A percentile compares a stretch with the other conserved stretches of the same genome.
Evolutionary conservation across 2,797 vertebrate species (phyloP).

Genomic region (Pangasius larnaudii): DNA sequence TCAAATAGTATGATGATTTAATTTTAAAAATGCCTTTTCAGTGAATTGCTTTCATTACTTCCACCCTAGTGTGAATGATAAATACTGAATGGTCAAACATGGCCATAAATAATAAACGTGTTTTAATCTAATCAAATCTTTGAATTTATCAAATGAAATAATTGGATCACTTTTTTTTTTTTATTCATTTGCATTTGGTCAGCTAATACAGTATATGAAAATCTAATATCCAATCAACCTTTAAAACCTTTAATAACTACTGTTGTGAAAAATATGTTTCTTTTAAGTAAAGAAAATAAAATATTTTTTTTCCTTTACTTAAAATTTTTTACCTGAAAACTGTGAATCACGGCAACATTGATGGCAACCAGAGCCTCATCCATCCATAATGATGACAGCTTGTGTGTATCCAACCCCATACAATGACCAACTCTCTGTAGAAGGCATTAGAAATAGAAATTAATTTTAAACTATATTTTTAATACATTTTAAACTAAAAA

Average conservation of each 20-base stretch:
- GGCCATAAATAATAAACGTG: not conserved
- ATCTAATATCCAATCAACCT: not conserved
- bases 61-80: not conserved
- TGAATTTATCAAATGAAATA: no score
- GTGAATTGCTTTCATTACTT: not conserved
- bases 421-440: constrained; percentile 78
- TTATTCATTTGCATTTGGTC: not conserved
- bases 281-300: not conserved
- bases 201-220: not conserved
- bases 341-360: constrained; percentile 84
- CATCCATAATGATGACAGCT: constrained; percentile 83
- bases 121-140: not conserved
- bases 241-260: not conserved
- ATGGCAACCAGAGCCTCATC: constrained; percentile 81
- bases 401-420: constrained; percentile 85
- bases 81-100: not conserved
- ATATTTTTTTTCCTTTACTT: not conserved
- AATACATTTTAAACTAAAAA: not conserved
- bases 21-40: not conserved
- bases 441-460: not conserved
- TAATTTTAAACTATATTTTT: not conserved
- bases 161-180: not conserved
- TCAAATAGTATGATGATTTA: not conserved
- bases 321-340: constrained; percentile 75
- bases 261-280: not conserved